Conservation (phyloP, 2,888 invertebrate species). For the Bembecia ichneumoniformis region DNA sequence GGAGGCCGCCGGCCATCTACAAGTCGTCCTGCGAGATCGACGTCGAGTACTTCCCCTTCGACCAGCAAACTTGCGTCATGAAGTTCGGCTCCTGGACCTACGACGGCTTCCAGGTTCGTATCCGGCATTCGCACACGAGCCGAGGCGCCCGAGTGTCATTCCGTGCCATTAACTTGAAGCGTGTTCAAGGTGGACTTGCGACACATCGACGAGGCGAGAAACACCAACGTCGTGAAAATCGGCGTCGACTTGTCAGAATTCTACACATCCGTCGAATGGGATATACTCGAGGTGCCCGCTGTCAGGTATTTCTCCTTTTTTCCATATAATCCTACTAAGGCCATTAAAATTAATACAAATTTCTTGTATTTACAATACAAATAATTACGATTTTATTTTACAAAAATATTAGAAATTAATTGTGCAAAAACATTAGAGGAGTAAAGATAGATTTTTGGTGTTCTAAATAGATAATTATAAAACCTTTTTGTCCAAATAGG, state of each 20-base stretch:
- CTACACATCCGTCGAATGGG: constrained; percentile 99
- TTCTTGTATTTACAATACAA: no score
- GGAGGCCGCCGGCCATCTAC: constrained; percentile 97
- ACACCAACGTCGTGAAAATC: constrained; percentile 90
- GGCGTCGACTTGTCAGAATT: constrained; percentile 98
- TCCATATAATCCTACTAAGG: neutral
- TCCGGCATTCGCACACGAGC: constrained; percentile 21
- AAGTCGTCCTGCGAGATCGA: constrained; percentile 94
- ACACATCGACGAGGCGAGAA: constrained; percentile 91
- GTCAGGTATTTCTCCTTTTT: constrained; percentile 73
- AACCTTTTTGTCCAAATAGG: no score
- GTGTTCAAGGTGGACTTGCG: constrained; percentile 84
- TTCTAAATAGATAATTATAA: no score
- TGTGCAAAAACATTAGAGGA: no score
- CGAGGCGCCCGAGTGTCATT: no score
- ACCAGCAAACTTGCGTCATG: constrained; percentile 93
- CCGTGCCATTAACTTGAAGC: neutral
- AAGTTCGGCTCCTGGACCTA: constrained; percentile 96
- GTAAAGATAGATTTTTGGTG: no score
- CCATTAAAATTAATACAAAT: neutral
- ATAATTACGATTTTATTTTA: no score
- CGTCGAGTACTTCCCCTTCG: constrained; percentile 94
- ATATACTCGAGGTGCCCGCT: constrained; percentile 95
- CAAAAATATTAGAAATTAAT: no score
- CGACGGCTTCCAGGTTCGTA: constrained; percentile 89